Evolutionary conservation across 2,797 vertebrate genomes (phyloP).

Genomic region (Botia almorhae): DNA sequence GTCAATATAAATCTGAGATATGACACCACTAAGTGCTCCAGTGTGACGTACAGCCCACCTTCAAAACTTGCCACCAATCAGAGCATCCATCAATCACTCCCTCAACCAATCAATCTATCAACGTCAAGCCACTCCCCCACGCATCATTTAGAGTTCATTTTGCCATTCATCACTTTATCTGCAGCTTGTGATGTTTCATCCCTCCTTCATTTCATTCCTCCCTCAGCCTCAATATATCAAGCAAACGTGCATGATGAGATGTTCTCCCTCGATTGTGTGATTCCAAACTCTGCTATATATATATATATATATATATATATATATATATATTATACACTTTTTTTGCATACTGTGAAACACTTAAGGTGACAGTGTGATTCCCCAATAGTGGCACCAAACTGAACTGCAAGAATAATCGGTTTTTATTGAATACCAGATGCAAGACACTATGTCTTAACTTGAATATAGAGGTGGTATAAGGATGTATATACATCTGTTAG

Average conservation of each 20-base stretch:
- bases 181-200: slow-evolving; percentile 23
- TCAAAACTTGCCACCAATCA: slow-evolving; percentile 69
- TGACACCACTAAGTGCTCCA: slow-evolving; percentile 70
- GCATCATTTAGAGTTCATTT: slow-evolving; percentile 24
- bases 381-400: too few relatives aligned
- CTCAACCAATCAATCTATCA: slow-evolving; percentile 57
- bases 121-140: slow-evolving; percentile 61
- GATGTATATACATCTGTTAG: slow-evolving; percentile 11
- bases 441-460: not conserved
- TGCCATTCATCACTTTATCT: slow-evolving; percentile 27
- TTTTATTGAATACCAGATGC: too few relatives aligned
- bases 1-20: slow-evolving; percentile 71
- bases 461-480: not conserved
- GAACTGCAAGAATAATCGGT: too few relatives aligned
- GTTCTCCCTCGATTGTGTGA: not conserved
- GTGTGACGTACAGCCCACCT: slow-evolving; percentile 72
- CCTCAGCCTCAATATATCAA: slow-evolving; percentile 32
- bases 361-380: too few relatives aligned
- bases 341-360: too few relatives aligned
- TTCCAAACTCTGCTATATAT: not conserved
- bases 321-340: too few relatives aligned
- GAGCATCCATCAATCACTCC: slow-evolving; percentile 72
- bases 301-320: not conserved
- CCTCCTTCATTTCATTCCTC: slow-evolving; percentile 26
- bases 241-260: slow-evolving; percentile 9